phyloP scores from a whole-genome alignment of 1,140 invertebrate species.

The Microplitis mediator region DNA sequence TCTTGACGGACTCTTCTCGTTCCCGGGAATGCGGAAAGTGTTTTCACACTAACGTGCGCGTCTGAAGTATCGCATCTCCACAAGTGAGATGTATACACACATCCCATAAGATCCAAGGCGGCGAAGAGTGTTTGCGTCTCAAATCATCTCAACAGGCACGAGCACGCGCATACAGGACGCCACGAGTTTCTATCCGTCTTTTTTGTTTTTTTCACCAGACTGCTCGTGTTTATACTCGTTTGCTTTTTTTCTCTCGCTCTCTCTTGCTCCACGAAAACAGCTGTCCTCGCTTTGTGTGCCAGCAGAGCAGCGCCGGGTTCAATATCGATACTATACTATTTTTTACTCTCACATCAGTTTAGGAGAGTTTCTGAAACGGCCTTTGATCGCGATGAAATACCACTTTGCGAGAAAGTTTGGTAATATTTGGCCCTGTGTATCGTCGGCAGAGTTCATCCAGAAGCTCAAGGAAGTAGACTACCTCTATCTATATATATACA shows the following conservation, averaged over 20 bases:
- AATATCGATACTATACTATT: constrained; percentile 15
- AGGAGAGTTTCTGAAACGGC: background rate
- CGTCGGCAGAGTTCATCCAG: background rate
- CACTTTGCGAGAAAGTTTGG: constrained; percentile 14
- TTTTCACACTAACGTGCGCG: constrained; percentile 12
- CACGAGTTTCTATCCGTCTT: constrained; percentile 14
- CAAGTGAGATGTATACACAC: too few relatives aligned
- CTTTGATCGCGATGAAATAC: constrained; percentile 27
- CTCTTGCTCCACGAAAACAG: constrained; percentile 4
- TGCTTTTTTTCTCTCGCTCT: background rate
- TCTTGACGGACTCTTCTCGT: background rate
- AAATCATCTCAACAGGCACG: constrained; percentile 28
- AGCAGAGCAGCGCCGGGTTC: background rate
- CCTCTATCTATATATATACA: background rate
- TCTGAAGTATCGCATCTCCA: too few relatives aligned
- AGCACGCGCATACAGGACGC: constrained; percentile 28
- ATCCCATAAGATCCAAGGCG: too few relatives aligned
- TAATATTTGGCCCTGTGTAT: constrained; percentile 20
- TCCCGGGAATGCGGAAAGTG: constrained; percentile 23
- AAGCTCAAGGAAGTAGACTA: too few relatives aligned
- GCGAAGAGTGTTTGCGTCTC: constrained; percentile 29
- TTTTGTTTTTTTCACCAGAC: too few relatives aligned
- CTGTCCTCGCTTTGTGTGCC: constrained; percentile 29
- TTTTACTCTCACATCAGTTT: background rate
- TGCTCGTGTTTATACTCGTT: background rate